Evolutionary conservation across 2,888 invertebrate genomes (phyloP), one percentile per base, ranked within the genome.

Genomic region (Drosophila parthenogenetica): DNA sequence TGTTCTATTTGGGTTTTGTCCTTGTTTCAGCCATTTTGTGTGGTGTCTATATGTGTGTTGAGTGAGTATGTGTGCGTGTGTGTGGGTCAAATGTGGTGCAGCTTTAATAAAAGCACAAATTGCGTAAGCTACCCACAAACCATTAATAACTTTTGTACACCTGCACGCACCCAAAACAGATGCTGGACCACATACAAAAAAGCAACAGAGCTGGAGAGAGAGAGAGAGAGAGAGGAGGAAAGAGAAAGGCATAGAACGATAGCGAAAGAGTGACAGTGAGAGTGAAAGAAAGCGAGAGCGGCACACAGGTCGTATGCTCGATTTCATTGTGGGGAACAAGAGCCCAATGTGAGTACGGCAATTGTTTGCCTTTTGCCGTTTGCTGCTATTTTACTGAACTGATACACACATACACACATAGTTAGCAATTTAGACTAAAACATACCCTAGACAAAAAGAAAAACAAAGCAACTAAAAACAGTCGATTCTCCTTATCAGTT

Each of bases 131-230:
- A 69, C 69, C 85, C 69, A 84, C 69, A 79, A 29, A 87, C 69
- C 85, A 87, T 87, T 83, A 83, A 83, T 81, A 81, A 81, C 79
- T 81, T 66, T 63, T 58, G 73, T 69, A 73, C 87, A 87, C 85
- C 87, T 87, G 85, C 69, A 84, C 64, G 54, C 61, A 64, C 62
- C 49, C 43, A 49, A 40, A 71, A 54, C 59, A 61, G 61, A 51
- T 49, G 50, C 58, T 49, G 73, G 40, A 58, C 57, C 53, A 58
- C 54, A 58, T n/a, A 39, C 19, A 14, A 32, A 42, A 10, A 25
- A 4, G 11, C 5, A 19, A 35, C 11, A 11, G 19, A 3, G 7
- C 8, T 17, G 39, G 29, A 13, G 51, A 7, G 22, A 2, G 8
- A 7, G 22, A 39, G 29, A 2, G 19, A 8, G 25, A 35, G 3